These are phyloP conservation scores for Onychorhynchus coronatus DNA, from an alignment of 2,113 vertebrate genomes.

Conservation along the genomic window DNA sequence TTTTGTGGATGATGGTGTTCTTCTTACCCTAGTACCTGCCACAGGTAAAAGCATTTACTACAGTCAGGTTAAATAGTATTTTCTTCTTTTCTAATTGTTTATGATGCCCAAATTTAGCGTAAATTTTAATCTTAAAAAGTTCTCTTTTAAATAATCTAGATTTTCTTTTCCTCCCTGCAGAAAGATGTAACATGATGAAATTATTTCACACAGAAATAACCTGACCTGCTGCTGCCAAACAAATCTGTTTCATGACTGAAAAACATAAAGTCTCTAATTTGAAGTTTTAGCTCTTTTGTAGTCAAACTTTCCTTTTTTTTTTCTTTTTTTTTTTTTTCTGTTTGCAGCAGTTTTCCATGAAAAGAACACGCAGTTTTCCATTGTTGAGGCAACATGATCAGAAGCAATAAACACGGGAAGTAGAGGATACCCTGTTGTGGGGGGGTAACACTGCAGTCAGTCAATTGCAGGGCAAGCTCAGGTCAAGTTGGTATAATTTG, in stretches of 20 bases:
- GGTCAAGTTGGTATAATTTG: neutral
- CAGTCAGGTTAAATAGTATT: neutral
- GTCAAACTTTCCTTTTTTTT: neutral
- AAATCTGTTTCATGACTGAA: neutral
- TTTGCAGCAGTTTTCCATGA: neutral
- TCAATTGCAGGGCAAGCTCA: neutral
- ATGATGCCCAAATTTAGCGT: neutral
- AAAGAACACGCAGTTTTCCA: neutral
- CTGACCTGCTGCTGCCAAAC: neutral
- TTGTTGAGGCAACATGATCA: neutral
- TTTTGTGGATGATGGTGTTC: slow-evolving; percentile 82
- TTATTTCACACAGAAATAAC: neutral
- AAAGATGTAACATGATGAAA: neutral
- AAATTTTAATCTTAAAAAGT: neutral
- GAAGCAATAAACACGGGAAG: neutral
- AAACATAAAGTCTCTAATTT: neutral
- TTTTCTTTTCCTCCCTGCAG: neutral
- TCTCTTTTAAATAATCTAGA: neutral
- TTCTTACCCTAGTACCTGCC: slow-evolving; percentile 87
- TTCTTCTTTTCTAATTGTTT: neutral
- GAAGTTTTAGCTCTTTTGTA: neutral
- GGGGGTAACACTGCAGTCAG: neutral
- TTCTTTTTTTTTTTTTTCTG: too few relatives aligned
- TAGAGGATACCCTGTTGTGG: neutral
- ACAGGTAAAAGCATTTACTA: slow-evolving; percentile 4